A percentile compares a stretch with the other conserved stretches of the same genome.
Evolutionary conservation across 2,797 vertebrate genomes (phyloP).

Genomic region (Scyliorhinus canicula): DNA sequence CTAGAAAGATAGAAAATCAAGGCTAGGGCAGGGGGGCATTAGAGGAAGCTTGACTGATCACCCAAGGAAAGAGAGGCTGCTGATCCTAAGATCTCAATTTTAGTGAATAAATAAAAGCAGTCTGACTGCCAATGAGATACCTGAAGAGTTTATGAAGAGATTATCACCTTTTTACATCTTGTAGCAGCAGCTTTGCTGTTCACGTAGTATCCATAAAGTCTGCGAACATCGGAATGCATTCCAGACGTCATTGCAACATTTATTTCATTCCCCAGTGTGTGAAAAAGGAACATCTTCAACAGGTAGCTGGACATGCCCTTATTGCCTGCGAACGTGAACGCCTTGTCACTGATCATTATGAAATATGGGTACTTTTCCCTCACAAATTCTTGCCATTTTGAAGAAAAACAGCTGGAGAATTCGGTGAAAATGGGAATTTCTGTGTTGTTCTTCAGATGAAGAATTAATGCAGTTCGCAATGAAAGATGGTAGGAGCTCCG

Average conservation of each 20-base stretch:
- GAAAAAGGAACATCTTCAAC: constrained; percentile 28
- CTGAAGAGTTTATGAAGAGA: neutral
- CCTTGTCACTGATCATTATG: constrained; percentile 33
- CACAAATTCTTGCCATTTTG: constrained; percentile 29
- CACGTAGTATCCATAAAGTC: constrained; percentile 29
- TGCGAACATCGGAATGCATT: constrained; percentile 26
- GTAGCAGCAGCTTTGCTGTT: neutral
- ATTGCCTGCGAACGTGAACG: neutral
- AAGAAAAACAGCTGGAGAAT: constrained; percentile 17
- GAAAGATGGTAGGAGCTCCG: constrained; percentile 14
- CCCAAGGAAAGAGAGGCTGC: neutral
- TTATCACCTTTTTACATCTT: constrained; percentile 19
- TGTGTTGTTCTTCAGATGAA: constrained; percentile 30
- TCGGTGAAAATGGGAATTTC: neutral
- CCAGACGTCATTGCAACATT: constrained; percentile 34
- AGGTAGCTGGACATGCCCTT: neutral
- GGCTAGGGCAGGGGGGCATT: too few relatives aligned
- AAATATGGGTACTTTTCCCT: constrained; percentile 30
- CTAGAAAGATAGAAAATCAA: neutral
- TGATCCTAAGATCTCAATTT: neutral
- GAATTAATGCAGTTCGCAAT: constrained; percentile 28
- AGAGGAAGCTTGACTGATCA: neutral
- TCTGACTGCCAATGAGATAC: neutral
- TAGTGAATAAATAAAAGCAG: neutral
- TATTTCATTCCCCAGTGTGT: constrained; percentile 25